These are phyloP conservation scores for Odontomachus brunneus DNA, from an alignment of 1,140 invertebrate genomes.

Conservation along the genomic window DNA sequence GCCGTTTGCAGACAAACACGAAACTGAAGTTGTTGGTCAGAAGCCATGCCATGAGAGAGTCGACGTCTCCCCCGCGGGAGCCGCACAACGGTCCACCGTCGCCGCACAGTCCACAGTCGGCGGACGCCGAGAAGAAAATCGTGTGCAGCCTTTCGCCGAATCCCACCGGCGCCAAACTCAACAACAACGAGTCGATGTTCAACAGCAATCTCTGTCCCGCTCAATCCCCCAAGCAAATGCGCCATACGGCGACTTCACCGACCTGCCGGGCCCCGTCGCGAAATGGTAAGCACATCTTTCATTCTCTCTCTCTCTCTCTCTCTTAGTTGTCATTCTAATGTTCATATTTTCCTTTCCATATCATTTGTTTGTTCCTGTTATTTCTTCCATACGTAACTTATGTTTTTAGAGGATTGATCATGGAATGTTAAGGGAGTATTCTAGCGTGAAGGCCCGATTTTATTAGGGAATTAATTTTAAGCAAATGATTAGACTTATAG, in stretches of 20 bases:
- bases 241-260: conserved; percentile 81
- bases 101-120: conserved; percentile 80
- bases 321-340: too few relatives aligned
- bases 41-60: conserved; percentile 95
- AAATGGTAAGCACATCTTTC: conserved; percentile 79
- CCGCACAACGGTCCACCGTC: conserved; percentile 84
- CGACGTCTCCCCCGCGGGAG: conserved; percentile 93
- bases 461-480: too few relatives aligned
- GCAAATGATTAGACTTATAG: too few relatives aligned
- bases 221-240: conserved; percentile 82
- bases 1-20: conserved; percentile 86
- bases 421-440: too few relatives aligned
- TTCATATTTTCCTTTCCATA: too few relatives aligned
- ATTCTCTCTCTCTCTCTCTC: too few relatives aligned
- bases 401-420: too few relatives aligned
- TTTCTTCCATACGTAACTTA: too few relatives aligned
- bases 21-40: conserved; percentile 94
- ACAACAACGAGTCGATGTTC: conserved; percentile 83
- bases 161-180: conserved; percentile 75
- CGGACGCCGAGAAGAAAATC: conserved; percentile 77
- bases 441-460: too few relatives aligned
- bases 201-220: conserved; percentile 80
- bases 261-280: conserved; percentile 81
- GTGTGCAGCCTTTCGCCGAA: conserved; percentile 74
- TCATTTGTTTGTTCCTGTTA: too few relatives aligned